Conservation (phyloP, 2,888 invertebrate species). For the Phlogophora meticulosa region DNA sequence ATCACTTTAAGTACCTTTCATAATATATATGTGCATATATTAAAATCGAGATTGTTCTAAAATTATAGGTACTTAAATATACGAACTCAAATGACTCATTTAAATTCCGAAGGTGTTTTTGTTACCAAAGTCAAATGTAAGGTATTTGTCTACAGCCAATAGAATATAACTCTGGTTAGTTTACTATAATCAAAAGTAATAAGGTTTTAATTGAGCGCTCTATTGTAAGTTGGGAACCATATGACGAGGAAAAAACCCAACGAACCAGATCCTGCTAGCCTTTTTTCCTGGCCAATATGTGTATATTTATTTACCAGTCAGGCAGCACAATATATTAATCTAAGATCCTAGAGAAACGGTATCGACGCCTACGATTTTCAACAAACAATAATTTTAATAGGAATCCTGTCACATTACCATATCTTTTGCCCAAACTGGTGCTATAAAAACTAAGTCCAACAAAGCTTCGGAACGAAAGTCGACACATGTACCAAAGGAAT, state of each 20-base stretch:
- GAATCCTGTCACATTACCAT: slow-evolving; percentile 65
- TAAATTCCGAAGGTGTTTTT: slow-evolving; percentile 15
- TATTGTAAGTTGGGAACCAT: slow-evolving; percentile 17
- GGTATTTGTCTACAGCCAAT: background rate
- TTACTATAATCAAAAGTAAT: slow-evolving; percentile 32
- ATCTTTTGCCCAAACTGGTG: slow-evolving; percentile 66
- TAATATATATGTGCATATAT: background rate
- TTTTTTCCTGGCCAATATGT: slow-evolving; percentile 17
- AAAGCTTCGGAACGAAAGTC: slow-evolving; percentile 67
- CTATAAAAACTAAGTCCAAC: slow-evolving; percentile 60
- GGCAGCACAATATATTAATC: slow-evolving; percentile 39
- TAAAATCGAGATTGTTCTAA: background rate
- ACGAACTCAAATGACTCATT: slow-evolving; percentile 3
- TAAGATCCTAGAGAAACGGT: slow-evolving; percentile 54
- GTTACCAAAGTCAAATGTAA: slow-evolving; percentile 18
- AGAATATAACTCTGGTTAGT: slow-evolving; percentile 13
- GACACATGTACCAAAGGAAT: slow-evolving; percentile 73
- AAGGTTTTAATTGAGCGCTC: slow-evolving; percentile 34
- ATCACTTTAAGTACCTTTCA: background rate
- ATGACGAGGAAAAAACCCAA: slow-evolving; percentile 36
- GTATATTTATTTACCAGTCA: slow-evolving; percentile 33
- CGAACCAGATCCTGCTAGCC: slow-evolving; percentile 1
- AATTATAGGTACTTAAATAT: background rate
- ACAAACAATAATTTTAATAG: slow-evolving; percentile 54
- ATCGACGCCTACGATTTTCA: slow-evolving; percentile 51